Base-by-base conservation (phyloP, 2,888 invertebrate genomes). In the Pterobdella sp. region DNA sequence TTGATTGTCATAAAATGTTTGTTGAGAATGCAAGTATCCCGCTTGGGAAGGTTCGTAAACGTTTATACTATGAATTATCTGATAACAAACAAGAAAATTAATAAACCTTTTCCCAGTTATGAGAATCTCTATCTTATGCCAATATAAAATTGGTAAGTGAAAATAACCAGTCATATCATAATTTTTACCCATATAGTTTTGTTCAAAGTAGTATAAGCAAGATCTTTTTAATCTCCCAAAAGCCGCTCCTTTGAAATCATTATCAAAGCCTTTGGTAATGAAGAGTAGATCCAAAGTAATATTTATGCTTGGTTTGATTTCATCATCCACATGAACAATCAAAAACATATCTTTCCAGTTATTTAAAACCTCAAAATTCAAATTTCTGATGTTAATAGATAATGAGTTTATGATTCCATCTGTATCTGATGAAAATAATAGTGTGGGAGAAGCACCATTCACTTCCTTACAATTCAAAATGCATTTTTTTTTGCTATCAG, bases 91-190 rank as follows among this genome's bases (percentile, higher is more conserved):
- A 31, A 73, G 22, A 2, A 31, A 42, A 1, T 70, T 60, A 18
- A 31, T 22, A 22, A 22, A 32, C 63, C 70, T 1, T 36, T 0
- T 1, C 18, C 34, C n/a, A 29, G 63, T 26, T 34, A 78, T 14
- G 0, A 32, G 37, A 1, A 78, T 35, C 31, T 70, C 49, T 1
- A 74, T 75, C 0, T 70, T 69, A 1, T 73, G 31, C 78, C 78
- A 78, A 65, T 74, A 78, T 1, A 77, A 77, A 76, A 78, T 78
- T 1, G 78, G 77, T 34, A 74, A 74, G 63, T 75, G 75, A 49
- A 78, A 68, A 71, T 78, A 78, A 4, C 77, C 76, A 26, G 76
- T 77, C 52, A 72, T 69, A 22, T 56, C 1, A 26, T 26, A 7
- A 14, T 36, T 65, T 18, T 42, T 63, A 0, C n/a, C 52, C 1